Conservation (phyloP, 2,113 vertebrate genomes). For the Mus musculus region DNA sequence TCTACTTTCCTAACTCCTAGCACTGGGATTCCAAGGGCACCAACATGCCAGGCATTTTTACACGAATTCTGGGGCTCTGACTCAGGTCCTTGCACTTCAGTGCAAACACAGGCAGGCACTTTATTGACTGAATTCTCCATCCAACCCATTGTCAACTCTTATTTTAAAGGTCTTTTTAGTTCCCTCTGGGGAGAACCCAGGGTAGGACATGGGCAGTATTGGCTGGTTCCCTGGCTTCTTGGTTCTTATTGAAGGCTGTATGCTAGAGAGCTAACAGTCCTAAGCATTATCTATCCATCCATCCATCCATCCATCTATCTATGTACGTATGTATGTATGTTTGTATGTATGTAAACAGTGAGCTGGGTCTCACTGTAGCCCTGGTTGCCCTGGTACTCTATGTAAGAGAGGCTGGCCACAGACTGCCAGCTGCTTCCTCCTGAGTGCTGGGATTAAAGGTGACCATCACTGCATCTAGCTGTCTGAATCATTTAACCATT, state of each 20-base stretch:
- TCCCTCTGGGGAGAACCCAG: not conserved
- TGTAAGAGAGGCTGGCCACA: not conserved
- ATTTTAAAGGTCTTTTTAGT: constrained; percentile 2
- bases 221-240: not conserved
- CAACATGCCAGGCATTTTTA: not conserved
- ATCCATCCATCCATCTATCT: too few relatives aligned
- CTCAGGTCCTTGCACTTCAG: not conserved
- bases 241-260: not conserved
- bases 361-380: not conserved
- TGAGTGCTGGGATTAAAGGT: not conserved
- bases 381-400: not conserved
- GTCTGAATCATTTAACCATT: not conserved
- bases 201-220: not conserved
- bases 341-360: not conserved
- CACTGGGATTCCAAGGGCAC: not conserved
- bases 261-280: not conserved
- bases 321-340: too few relatives aligned
- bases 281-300: not conserved
- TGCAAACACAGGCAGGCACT: too few relatives aligned
- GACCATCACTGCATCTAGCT: not conserved
- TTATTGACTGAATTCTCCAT: too few relatives aligned
- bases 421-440: not conserved
- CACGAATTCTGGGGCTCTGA: not conserved
- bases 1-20: not conserved
- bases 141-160: not conserved